phyloP scores from a whole-genome alignment of 2,113 vertebrate species.

The Tachysurus vachellii region DNA sequence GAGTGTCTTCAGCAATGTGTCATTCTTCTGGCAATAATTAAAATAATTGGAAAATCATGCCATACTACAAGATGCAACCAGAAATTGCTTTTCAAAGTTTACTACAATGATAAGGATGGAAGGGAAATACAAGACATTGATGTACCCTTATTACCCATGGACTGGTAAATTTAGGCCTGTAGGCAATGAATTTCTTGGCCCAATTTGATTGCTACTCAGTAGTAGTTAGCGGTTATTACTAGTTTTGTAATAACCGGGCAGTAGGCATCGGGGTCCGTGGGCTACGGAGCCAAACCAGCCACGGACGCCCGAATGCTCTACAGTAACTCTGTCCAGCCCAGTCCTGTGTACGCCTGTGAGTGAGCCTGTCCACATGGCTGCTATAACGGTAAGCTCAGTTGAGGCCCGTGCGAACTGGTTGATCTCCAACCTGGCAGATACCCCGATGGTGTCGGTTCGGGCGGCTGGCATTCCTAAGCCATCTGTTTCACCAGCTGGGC shows the following conservation, averaged over 20 bases:
- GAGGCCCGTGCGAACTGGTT: too few species aligned
- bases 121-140: not conserved
- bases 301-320: too few species aligned
- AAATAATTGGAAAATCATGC: slow-evolving; percentile 9
- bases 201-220: not conserved
- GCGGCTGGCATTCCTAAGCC: too few species aligned
- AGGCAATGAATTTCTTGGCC: not conserved
- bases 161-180: not conserved
- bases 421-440: too few species aligned
- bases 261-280: too few species aligned
- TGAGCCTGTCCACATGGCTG: too few species aligned
- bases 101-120: not conserved
- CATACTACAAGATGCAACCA: slow-evolving; percentile 22
- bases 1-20: slow-evolving; percentile 6
- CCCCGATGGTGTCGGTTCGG: too few species aligned
- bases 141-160: not conserved
- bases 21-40: slow-evolving; percentile 5
- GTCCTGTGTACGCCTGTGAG: too few species aligned
- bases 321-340: too few species aligned
- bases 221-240: not conserved
- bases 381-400: too few species aligned
- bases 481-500: too few species aligned
- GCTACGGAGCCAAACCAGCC: too few species aligned
- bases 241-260: not conserved
- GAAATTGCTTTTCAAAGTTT: slow-evolving; percentile 18